phyloP scores from a whole-genome alignment of 2,113 vertebrate species.

The Salvelinus alpinus region DNA sequence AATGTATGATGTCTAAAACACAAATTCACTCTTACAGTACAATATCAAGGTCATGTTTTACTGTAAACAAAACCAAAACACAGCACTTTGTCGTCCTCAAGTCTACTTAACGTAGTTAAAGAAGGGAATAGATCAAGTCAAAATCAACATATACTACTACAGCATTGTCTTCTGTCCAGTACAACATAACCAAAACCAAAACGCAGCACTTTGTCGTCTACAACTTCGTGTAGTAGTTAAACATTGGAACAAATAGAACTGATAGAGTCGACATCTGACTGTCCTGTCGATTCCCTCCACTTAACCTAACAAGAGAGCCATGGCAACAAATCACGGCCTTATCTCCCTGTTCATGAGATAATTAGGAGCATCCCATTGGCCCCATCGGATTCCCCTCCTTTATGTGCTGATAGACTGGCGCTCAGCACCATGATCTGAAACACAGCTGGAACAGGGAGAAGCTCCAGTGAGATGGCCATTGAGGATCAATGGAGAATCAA shows the following conservation, averaged over 20 bases:
- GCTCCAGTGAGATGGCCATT: slow-evolving; percentile 23
- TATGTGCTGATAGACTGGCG: slow-evolving; percentile 50
- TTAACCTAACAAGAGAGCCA: slow-evolving; percentile 78
- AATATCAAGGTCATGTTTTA: neutral
- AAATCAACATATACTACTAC: too few relatives aligned
- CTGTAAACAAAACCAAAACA: too few relatives aligned
- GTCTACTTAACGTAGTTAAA: too few relatives aligned
- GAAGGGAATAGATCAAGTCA: too few relatives aligned
- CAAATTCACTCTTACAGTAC: neutral
- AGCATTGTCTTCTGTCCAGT: neutral
- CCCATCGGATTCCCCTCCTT: slow-evolving; percentile 69
- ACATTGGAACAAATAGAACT: slow-evolving; percentile 43
- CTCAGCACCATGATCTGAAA: slow-evolving; percentile 50
- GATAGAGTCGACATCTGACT: slow-evolving; percentile 38
- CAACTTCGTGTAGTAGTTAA: neutral
- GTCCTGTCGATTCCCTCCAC: slow-evolving; percentile 75
- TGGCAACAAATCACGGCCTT: slow-evolving; percentile 76
- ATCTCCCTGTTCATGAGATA: slow-evolving; percentile 76
- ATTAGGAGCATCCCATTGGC: slow-evolving; percentile 74
- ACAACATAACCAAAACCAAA: slow-evolving; percentile 8
- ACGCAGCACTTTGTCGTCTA: slow-evolving; percentile 12
- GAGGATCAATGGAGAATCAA: slow-evolving; percentile 35
- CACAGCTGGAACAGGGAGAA: slow-evolving; percentile 38
- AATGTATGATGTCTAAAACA: neutral
- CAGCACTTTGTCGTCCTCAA: too few relatives aligned